Base-by-base conservation (phyloP, 2,888 invertebrate species). In the Amphipoea lucens region DNA sequence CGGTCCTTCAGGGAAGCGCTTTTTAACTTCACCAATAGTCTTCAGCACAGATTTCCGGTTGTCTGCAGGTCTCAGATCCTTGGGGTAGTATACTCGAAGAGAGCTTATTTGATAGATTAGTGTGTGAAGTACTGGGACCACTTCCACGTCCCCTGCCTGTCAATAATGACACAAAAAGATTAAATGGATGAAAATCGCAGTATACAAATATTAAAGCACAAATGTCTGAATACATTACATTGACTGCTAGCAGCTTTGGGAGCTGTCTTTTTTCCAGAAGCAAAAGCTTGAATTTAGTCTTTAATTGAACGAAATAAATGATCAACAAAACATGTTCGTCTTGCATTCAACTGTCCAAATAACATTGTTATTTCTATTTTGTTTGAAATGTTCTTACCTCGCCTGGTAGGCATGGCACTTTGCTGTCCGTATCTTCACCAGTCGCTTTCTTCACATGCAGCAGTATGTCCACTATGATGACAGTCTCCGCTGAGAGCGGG, bases 71-170 rank as follows among this genome's bases (percentile, higher is more conserved):
- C 99, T 97, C 69, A 99, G 96, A 95, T 99, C 99, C 89, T 98
- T 98, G 0, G 99, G 99, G 92, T 99, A 98, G 94, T 98, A 98
- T 1, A 99, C 97, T 51, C 99, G 97, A 1, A 99, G 98, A 0
- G 99, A 98, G 90, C 99, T 99, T 70, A 99, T 98, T 92, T 98
- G 98, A 65, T 98, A 97, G 87, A 99, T 98, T 12, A 99, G 97
- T 14, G 98, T 98, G 88, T 99, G 98, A 20, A 98, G 95, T 0
- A 99, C 98, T 11, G 99, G 98, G 0, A 99, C 98, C 5, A 99
- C 98, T 97, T 99, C 99, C 94, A 99, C 98, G 89, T 98, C 98
- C 2, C 99, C 99, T 77, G 97, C 97, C 96, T 98, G 48, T 48
- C 2, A 48, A 77, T 40, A n/a, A 51, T 29, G 11, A 40, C 11